These are phyloP conservation scores for Formica aserva DNA, from an alignment of 2,888 invertebrate genomes.

Conservation along the genomic window DNA sequence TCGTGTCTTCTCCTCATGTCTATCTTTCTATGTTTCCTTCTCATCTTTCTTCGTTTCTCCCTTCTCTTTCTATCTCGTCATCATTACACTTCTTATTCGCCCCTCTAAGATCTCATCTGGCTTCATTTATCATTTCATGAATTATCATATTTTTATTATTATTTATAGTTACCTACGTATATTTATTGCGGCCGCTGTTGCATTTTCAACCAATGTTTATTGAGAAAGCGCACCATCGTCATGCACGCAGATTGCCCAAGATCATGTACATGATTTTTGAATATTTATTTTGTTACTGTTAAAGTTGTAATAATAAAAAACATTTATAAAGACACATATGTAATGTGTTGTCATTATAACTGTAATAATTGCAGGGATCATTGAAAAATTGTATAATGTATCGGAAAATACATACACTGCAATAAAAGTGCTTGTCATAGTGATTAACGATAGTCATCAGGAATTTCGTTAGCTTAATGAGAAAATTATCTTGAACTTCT, in stretches of 20 bases:
- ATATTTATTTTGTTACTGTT: constrained; percentile 68
- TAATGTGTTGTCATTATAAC: background rate
- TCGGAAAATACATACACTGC: background rate
- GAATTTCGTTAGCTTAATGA: background rate
- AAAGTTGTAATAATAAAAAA: constrained; percentile 72
- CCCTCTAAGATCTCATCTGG: constrained; percentile 35
- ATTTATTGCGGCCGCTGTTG: constrained; percentile 63
- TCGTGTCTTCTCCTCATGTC: background rate
- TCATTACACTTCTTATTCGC: constrained; percentile 42
- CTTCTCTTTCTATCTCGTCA: background rate
- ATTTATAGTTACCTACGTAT: constrained; percentile 64
- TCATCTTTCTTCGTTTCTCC: constrained; percentile 7
- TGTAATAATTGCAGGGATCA: background rate
- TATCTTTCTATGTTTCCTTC: constrained; percentile 32
- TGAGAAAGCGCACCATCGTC: constrained; percentile 29
- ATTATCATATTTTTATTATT: constrained; percentile 57
- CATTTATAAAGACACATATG: constrained; percentile 58
- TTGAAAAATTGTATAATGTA: background rate
- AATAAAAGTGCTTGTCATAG: background rate
- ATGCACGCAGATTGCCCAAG: constrained; percentile 46
- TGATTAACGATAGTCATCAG: background rate
- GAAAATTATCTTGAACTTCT: constrained; percentile 2
- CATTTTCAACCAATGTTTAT: constrained; percentile 30
- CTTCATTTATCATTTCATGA: constrained; percentile 54
- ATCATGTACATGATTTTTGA: constrained; percentile 67